Evolutionary conservation across 2,888 invertebrate species (phyloP), one percentile per base, ranked within the genome.

Genomic region (Amiota communis): DNA sequence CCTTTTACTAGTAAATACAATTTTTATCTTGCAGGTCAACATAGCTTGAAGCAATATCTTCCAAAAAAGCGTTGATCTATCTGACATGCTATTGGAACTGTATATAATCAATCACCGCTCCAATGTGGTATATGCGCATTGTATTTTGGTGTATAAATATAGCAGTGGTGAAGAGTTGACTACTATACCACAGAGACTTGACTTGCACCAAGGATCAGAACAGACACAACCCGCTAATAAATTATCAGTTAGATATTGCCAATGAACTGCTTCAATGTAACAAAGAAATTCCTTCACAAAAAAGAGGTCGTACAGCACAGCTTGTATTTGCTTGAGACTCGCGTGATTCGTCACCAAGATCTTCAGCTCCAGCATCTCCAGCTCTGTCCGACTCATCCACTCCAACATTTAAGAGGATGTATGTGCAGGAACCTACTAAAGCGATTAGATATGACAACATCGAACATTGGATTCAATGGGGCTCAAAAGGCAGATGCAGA

Each of bases 11-110:
- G 49, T 70, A 71, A 61, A 71, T 71, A 56, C n/a, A 70, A 65
- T 56, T 36, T 49, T 36, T 47, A n/a, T 65, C 47, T 53, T 65
- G 15, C n/a, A 70, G 71, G 71, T 64, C 70, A 70, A 49, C 17
- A 53, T 10, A 61, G 71, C 53, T 65, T 71, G 59, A 72, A 72
- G 15, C 74, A 73, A 67, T 72, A 72, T 57, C 46, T 72, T 13
- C 67, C 67, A 68, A 72, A 68, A 72, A 49, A 49, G 49, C 12
- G 49, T 49, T 49, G 49, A 49, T 49, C 49, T 49, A 12, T 49
- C 12, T 8, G 49, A 49, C 49, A 49, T 49, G 12, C 12, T 49
- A 49, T 49, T 49, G 49, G 49, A 49, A 49, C 49, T 49, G 49
- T 49, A 49, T 49, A 49, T 10, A 49, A 49, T 49, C 49, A 49